phyloP scores from a whole-genome alignment of 2,113 vertebrate species.

The Silurus glanis region DNA sequence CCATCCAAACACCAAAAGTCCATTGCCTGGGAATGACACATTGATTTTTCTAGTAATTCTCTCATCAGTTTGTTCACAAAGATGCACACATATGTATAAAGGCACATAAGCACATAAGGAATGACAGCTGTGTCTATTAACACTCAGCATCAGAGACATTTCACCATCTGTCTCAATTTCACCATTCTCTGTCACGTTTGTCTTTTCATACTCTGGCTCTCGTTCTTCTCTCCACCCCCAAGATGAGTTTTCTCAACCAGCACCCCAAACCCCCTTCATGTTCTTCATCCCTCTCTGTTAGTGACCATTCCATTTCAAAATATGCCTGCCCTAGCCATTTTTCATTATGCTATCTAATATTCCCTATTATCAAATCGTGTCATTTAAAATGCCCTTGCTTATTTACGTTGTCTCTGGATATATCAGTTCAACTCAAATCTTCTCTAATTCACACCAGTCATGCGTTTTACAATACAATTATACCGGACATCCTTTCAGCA shows the following conservation, averaged over 20 bases:
- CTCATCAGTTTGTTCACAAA: neutral
- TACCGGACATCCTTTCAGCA: neutral
- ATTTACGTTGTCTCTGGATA: neutral
- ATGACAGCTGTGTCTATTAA: conserved; percentile 74
- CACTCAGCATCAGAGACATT: conserved; percentile 51
- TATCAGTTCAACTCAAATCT: neutral
- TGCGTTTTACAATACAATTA: neutral
- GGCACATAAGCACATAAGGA: conserved; percentile 56
- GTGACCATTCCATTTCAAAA: conserved; percentile 15
- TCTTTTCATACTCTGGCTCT: conserved; percentile 36
- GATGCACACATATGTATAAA: conserved; percentile 24
- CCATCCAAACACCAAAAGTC: conserved; percentile 3
- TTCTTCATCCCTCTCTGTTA: neutral
- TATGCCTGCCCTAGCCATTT: too few species aligned
- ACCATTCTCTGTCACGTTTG: conserved; percentile 27
- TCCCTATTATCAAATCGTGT: neutral
- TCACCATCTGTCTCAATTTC: conserved; percentile 67
- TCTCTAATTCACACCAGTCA: neutral
- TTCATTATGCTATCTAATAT: neutral
- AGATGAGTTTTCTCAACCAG: neutral
- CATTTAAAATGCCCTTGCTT: neutral
- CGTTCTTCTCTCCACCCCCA: conserved; percentile 30
- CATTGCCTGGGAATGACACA: conserved; percentile 36
- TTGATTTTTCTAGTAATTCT: neutral
- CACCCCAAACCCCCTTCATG: neutral